Evolutionary conservation across 2,888 invertebrate species (phyloP).

Genomic region (Ectropis crepuscularia): DNA sequence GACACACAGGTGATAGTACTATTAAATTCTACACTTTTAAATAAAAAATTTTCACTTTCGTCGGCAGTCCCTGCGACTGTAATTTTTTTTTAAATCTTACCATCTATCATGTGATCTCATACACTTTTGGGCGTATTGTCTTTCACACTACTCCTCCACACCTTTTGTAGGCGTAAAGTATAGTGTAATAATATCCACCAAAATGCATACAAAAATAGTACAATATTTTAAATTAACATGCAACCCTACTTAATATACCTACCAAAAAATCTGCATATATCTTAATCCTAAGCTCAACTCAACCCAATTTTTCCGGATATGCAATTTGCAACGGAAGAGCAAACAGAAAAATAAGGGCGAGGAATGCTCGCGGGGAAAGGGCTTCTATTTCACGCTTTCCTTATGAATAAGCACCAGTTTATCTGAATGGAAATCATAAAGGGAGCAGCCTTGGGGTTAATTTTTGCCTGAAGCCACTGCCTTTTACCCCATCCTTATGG

Average conservation of each 20-base stretch:
- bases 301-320: conserved; percentile 30
- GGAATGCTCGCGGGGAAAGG: conserved; percentile 57
- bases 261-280: conserved; percentile 8
- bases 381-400: conserved; percentile 61
- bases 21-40: too few species aligned
- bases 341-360: conserved; percentile 60
- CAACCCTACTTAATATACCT: not conserved
- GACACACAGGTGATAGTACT: too few species aligned
- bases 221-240: not conserved
- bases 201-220: too few species aligned
- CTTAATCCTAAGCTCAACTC: conserved; percentile 2
- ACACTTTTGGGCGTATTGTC: too few species aligned
- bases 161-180: too few species aligned
- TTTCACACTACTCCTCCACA: too few species aligned
- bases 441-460: conserved; percentile 61
- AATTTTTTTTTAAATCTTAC: too few species aligned
- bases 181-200: too few species aligned
- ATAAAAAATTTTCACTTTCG: too few species aligned
- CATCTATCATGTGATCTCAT: too few species aligned
- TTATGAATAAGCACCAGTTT: conserved; percentile 60
- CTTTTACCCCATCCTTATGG: conserved; percentile 59
- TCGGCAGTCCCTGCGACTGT: too few species aligned
- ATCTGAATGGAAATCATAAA: conserved; percentile 67
- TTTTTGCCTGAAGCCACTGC: conserved; percentile 57
- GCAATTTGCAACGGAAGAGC: conserved; percentile 34